Base-by-base conservation (phyloP, 2,797 vertebrate genomes). In the Remorina albescens region DNA sequence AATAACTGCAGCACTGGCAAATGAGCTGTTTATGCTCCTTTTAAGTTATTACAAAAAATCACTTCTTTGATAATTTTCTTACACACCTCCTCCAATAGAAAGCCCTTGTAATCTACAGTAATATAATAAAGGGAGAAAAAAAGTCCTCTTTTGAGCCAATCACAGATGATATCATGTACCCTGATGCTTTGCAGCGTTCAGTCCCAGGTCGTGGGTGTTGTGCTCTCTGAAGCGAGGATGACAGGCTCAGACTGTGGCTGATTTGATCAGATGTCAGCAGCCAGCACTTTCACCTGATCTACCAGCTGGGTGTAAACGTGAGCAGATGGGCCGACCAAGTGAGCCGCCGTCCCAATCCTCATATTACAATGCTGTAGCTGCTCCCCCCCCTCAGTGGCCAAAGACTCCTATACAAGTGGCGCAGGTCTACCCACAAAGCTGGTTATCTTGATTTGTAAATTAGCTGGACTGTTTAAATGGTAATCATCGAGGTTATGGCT, bases 271-370 rank as follows among this genome's bases (percentile, higher is more conserved):
- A 91, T 82, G 89, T 86, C 87, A 91, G 89, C 89, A 87, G 91
- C 89, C 88, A 86, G 86, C 88, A 82, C 93, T 88, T 88, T 94
- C 91, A 94, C 93, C 93, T 94, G 93, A 92, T 92, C 89, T 86
- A 88, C 87, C 89, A 92, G 91, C 89, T 93, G 89, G 89, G 86
- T 88, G 87, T 88, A 88, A 93, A 92, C 90, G 91, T 67, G 89
- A 93, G 90, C 94, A 95, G 94, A 95, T 94, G 94, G 94, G 84
- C 82, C 80, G 84, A 88, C 86, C 87, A 83, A 81, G 80, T 60
- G 87, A 80, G 85, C 87, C 80, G 57, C 82, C 50, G 83, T 89
- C 90, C 90, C 91, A 84, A 88, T 93, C 93, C 93, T 91, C 89
- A 72, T 89, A 92, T 94, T 94, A 94, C 92, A 84, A 90, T 85